A percentile compares a stretch with the other conserved stretches of the same genome.
Conservation (phyloP, 2,113 vertebrate species). For the Microcebus jonahi region DNA sequence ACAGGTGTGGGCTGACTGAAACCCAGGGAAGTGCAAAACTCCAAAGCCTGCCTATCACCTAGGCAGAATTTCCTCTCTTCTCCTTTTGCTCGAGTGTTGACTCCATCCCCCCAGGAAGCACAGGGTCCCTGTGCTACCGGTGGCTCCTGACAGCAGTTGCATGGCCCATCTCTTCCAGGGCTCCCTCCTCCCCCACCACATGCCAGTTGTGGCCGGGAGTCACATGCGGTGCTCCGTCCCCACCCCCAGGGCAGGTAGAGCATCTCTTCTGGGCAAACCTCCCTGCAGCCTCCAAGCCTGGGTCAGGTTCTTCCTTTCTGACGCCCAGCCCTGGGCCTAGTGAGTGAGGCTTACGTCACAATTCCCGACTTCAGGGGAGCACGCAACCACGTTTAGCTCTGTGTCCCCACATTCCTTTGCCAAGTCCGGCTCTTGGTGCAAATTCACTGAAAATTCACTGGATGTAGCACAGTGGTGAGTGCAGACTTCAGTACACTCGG, state of each 20-base stretch:
- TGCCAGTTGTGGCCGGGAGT: too few species aligned
- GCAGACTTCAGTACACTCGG: accelerated
- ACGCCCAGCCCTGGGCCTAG: neutral
- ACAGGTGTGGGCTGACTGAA: neutral
- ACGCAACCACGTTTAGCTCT: neutral
- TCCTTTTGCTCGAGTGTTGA: neutral
- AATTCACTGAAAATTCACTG: too few species aligned
- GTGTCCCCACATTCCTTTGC: neutral
- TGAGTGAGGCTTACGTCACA: neutral
- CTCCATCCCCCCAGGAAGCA: accelerated
- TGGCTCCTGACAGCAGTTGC: neutral
- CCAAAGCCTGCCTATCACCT: neutral
- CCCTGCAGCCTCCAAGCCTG: neutral
- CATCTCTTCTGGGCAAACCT: neutral
- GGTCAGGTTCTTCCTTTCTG: neutral
- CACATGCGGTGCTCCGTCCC: neutral
- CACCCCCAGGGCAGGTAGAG: too few species aligned
- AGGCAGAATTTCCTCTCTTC: neutral
- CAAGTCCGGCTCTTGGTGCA: neutral
- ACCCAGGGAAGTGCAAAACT: neutral
- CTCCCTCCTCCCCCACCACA: too few species aligned
- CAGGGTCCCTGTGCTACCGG: neutral
- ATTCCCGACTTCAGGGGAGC: neutral
- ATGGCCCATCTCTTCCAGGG: neutral
- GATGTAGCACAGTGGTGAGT: neutral